Evolutionary conservation across 2,888 invertebrate species (phyloP).

Genomic region (Chrysolina oricalcia): DNA sequence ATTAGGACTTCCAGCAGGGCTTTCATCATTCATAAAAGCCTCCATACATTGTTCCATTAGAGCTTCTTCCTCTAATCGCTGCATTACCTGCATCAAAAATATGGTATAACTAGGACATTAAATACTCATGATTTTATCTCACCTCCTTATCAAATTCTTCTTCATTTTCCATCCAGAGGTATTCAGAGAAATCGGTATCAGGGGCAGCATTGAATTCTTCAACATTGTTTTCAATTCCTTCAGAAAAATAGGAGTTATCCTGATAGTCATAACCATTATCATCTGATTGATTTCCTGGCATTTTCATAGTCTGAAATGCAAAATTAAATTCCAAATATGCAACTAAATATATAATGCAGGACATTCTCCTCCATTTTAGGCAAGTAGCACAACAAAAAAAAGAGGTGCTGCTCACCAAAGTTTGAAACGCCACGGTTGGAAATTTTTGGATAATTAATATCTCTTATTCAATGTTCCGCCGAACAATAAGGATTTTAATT

Average conservation of each 20-base stretch:
- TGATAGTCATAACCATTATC: slow-evolving; percentile 67
- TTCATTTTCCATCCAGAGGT: slow-evolving; percentile 96
- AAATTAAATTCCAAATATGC: slow-evolving; percentile 34
- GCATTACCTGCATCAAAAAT: slow-evolving; percentile 79
- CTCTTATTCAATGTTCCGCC: slow-evolving; percentile 11
- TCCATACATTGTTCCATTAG: slow-evolving; percentile 91
- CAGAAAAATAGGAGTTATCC: slow-evolving; percentile 62
- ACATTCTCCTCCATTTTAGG: slow-evolving; percentile 60
- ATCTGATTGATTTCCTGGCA: slow-evolving; percentile 66
- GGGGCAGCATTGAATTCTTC: slow-evolving; percentile 71
- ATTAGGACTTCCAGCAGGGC: slow-evolving; percentile 47
- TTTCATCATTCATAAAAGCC: slow-evolving; percentile 86
- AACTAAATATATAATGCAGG: slow-evolving; percentile 46
- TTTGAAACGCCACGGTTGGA: slow-evolving; percentile 42
- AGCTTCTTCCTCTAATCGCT: slow-evolving; percentile 89
- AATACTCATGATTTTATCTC: slow-evolving; percentile 46
- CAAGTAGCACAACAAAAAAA: slow-evolving; percentile 52
- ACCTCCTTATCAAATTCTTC: slow-evolving; percentile 95
- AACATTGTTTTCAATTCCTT: slow-evolving; percentile 62
- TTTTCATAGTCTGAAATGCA: slow-evolving; percentile 63
- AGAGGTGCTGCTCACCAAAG: slow-evolving; percentile 42
- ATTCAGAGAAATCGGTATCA: slow-evolving; percentile 88
- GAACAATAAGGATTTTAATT: slow-evolving; percentile 25
- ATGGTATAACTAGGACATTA: slow-evolving; percentile 4
- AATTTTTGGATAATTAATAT: slow-evolving; percentile 5